Conservation (phyloP, 2,797 vertebrate species). For the Pseudomugil gertrudae region DNA sequence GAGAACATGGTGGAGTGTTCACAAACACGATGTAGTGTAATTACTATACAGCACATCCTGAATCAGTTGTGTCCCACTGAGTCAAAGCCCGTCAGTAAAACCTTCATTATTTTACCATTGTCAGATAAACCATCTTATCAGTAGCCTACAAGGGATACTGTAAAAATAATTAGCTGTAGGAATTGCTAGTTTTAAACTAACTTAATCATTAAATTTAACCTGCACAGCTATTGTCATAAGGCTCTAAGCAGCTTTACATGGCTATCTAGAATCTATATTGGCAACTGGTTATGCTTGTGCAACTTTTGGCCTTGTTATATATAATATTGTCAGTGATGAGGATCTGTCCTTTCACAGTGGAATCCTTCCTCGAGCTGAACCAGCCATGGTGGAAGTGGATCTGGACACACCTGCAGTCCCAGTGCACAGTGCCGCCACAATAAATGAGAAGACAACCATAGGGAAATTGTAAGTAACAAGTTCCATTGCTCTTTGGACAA, state of each 20-base stretch:
- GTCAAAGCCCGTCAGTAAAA: no score
- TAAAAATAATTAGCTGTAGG: neutral
- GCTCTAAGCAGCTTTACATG: neutral
- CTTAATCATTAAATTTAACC: neutral
- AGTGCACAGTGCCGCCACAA: conserved; percentile 27
- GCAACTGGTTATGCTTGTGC: neutral
- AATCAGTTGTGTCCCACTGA: neutral
- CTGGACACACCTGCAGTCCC: conserved; percentile 62
- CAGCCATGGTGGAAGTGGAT: conserved; percentile 80
- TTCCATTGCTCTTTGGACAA: neutral
- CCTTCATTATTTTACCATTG: no score
- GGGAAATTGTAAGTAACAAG: conserved; percentile 86
- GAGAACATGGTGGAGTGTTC: neutral
- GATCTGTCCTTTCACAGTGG: conserved; percentile 77
- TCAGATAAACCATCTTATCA: neutral
- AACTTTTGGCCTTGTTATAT: neutral
- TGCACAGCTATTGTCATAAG: neutral
- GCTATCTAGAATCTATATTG: neutral
- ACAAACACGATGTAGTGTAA: no score
- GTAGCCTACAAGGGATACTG: neutral
- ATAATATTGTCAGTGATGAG: neutral
- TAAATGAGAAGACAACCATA: conserved; percentile 85
- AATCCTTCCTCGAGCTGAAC: conserved; percentile 81
- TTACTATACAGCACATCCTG: neutral
- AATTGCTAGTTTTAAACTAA: neutral